Evolutionary conservation across 2,797 vertebrate genomes (phyloP).

Genomic region (Sebastes cheni): DNA sequence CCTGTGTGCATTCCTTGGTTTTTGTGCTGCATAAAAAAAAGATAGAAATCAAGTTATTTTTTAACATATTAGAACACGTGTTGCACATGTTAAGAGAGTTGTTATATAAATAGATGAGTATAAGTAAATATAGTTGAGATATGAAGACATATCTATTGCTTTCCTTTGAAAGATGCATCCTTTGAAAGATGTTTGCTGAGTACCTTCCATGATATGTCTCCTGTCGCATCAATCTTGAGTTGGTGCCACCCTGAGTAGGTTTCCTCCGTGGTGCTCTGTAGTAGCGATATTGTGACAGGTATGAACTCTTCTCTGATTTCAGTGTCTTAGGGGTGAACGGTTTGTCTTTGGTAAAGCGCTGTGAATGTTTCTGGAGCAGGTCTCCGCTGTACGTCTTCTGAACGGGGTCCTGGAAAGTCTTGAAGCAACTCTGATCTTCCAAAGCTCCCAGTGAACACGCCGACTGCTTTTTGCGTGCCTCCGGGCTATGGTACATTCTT

Average conservation of each 20-base stretch:
- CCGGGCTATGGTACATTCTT: conserved; percentile 39
- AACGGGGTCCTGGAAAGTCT: conserved; percentile 77
- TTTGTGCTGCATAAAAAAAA: conserved; percentile 59
- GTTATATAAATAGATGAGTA: no score
- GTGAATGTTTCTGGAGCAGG: conserved; percentile 88
- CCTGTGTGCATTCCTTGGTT: conserved; percentile 42
- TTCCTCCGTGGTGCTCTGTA: conserved; percentile 87
- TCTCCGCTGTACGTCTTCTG: conserved; percentile 86
- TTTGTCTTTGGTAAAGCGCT: conserved; percentile 85
- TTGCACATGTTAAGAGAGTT: background rate
- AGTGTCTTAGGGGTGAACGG: conserved; percentile 93
- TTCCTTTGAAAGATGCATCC: background rate
- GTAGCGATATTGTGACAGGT: conserved; percentile 88
- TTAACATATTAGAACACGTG: background rate
- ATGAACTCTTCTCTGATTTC: conserved; percentile 88
- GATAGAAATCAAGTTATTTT: background rate
- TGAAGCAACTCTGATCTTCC: conserved; percentile 60
- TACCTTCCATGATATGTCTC: conserved; percentile 85
- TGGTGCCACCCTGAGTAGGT: conserved; percentile 48
- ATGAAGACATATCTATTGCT: background rate
- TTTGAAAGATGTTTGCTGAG: background rate
- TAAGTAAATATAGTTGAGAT: no score
- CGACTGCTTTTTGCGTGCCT: conserved; percentile 46
- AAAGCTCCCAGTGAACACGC: conserved; percentile 37
- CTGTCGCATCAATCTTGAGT: conserved; percentile 34